phyloP scores from a whole-genome alignment of 2,888 invertebrate species.

The Leptinotarsa haldemani region DNA sequence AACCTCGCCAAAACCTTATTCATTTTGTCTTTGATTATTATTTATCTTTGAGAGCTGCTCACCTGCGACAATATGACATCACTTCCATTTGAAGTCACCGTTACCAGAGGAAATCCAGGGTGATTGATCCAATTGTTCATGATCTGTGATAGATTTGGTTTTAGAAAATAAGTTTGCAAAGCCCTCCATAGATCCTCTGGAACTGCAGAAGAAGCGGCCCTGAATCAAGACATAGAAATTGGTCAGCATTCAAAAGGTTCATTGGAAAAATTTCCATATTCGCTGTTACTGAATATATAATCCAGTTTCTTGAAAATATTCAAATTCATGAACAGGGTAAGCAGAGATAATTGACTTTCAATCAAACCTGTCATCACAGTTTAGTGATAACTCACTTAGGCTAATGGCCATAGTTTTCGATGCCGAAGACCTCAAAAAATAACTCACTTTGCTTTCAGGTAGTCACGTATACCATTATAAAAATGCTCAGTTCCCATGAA shows the following conservation, averaged over 20 bases:
- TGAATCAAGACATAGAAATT: constrained; percentile 11
- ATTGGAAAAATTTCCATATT: background rate
- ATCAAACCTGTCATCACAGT: background rate
- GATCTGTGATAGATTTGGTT: constrained; percentile 55
- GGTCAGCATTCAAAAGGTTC: background rate
- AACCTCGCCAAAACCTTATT: too few relatives aligned
- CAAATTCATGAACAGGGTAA: background rate
- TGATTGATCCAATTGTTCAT: constrained; percentile 73
- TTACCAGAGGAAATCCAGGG: constrained; percentile 71
- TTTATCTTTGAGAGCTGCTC: too few relatives aligned
- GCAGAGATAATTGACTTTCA: background rate
- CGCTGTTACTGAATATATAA: background rate
- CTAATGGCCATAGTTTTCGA: too few relatives aligned
- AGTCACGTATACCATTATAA: constrained; percentile 68
- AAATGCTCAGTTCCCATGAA: constrained; percentile 70
- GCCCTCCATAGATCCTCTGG: constrained; percentile 69
- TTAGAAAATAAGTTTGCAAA: constrained; percentile 47
- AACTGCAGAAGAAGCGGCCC: constrained; percentile 52
- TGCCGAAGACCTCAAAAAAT: background rate
- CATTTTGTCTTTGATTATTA: too few relatives aligned
- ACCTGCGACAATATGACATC: constrained; percentile 46
- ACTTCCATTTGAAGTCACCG: constrained; percentile 56
- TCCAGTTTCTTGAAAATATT: background rate
- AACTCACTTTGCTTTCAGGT: constrained; percentile 70
- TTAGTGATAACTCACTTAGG: background rate